A percentile compares a stretch with the other conserved stretches of the same genome.
These are phyloP conservation scores for Drosophila setosimentum DNA, from an alignment of 2,888 invertebrate species.

Conservation along the genomic window DNA sequence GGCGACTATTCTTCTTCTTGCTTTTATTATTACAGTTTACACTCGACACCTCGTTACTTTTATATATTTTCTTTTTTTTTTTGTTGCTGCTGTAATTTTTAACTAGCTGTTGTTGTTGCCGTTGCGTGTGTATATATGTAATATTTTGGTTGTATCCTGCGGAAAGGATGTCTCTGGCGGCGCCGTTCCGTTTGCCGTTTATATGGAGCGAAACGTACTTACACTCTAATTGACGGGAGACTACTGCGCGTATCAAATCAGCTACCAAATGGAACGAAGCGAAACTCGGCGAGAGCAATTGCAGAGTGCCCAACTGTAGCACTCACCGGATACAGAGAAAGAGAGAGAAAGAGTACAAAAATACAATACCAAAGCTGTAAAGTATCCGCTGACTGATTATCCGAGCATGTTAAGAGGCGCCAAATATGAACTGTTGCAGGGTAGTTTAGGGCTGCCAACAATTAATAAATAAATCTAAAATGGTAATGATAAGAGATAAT, in stretches of 20 bases:
- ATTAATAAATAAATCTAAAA: neutral
- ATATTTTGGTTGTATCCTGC: slow-evolving; percentile 80
- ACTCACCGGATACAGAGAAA: slow-evolving; percentile 31
- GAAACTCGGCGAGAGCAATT: slow-evolving; percentile 23
- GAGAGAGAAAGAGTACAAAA: slow-evolving; percentile 1
- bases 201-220: slow-evolving; percentile 71
- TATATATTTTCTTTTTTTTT: slow-evolving; percentile 2
- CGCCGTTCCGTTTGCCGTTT: slow-evolving; percentile 60
- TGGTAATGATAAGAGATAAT: neutral
- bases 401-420: slow-evolving; percentile 61
- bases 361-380: slow-evolving; percentile 6
- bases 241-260: slow-evolving; percentile 72
- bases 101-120: slow-evolving; percentile 36
- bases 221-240: slow-evolving; percentile 84
- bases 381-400: slow-evolving; percentile 64
- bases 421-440: slow-evolving; percentile 53
- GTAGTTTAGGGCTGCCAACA: slow-evolving; percentile 43
- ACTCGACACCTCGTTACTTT: slow-evolving; percentile 26
- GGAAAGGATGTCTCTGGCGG: slow-evolving; percentile 71
- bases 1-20: slow-evolving; percentile 10
- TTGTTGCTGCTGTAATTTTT: slow-evolving; percentile 21
- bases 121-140: slow-evolving; percentile 60
- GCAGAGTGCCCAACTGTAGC: slow-evolving; percentile 42
- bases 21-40: slow-evolving; percentile 17
- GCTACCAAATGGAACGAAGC: slow-evolving; percentile 53